Evolutionary conservation across 2,113 vertebrate genomes (phyloP).

Genomic region (Mus pahari): DNA sequence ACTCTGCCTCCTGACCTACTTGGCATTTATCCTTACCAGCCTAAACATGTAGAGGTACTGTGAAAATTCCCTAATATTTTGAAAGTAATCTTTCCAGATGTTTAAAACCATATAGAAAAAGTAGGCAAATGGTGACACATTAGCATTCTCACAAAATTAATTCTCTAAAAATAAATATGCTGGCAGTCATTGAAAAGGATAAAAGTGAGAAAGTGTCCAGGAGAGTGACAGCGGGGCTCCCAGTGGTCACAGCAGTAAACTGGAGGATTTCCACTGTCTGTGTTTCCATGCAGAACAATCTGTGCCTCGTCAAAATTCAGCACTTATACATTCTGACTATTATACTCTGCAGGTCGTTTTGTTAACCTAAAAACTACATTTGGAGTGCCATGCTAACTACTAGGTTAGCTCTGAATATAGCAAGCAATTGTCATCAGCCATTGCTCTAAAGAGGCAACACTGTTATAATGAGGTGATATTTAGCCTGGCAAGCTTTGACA

Average conservation of each 20-base stretch:
- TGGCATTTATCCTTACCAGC: background rate
- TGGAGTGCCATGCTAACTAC: slow-evolving; percentile 10
- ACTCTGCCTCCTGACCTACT: background rate
- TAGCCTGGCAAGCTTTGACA: slow-evolving; percentile 7
- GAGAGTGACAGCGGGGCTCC: background rate
- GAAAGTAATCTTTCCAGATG: background rate
- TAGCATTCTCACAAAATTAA: slow-evolving; percentile 51
- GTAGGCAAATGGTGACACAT: background rate
- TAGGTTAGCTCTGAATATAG: background rate
- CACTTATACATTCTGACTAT: slow-evolving; percentile 49
- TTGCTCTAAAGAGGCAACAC: background rate
- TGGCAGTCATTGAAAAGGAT: background rate
- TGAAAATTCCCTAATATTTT: slow-evolving; percentile 41
- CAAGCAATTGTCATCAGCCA: background rate
- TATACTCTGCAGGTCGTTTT: slow-evolving; percentile 55
- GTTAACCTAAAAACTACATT: slow-evolving; percentile 59
- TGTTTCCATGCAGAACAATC: slow-evolving; percentile 2
- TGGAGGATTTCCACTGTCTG: slow-evolving; percentile 7
- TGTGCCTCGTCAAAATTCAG: slow-evolving; percentile 28
- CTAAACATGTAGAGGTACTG: background rate
- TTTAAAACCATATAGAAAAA: background rate
- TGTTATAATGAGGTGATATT: slow-evolving; percentile 35
- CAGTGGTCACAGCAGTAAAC: slow-evolving; percentile 6
- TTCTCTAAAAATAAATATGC: slow-evolving; percentile 65
- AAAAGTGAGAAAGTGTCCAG: background rate